A percentile compares a stretch with the other conserved stretches of the same genome.
Evolutionary conservation across 2,888 invertebrate species (phyloP).

Genomic region (Lamellibrachia columna): DNA sequence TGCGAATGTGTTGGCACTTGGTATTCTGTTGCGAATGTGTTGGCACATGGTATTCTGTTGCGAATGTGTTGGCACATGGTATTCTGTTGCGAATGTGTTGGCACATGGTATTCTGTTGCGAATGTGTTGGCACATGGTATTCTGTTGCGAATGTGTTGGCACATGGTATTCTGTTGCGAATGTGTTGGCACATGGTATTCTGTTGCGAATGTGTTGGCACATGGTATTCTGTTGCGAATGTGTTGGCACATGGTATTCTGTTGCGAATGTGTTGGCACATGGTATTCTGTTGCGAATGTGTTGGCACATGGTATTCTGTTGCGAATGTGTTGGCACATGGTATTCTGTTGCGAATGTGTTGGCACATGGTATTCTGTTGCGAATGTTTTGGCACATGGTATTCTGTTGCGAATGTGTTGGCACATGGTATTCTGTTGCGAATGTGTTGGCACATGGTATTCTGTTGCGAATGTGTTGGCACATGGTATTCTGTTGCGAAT

Average conservation of each 20-base stretch:
- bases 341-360: not conserved
- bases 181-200: no score
- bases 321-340: not conserved
- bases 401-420: not conserved
- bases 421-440: not conserved
- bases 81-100: not conserved
- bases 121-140: not conserved
- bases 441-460: no score
- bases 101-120: no score
- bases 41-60: not conserved
- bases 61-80: not conserved
- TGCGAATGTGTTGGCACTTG: no score
- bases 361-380: no score
- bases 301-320: not conserved
- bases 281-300: not conserved
- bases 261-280: no score
- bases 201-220: not conserved
- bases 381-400: not conserved
- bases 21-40: no score
- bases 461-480: not conserved
- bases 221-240: not conserved
- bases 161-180: not conserved
- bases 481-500: not conserved
- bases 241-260: not conserved
- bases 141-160: not conserved